Percentiles rank a stretch among this genome's conserved stretches.
These are phyloP conservation scores for Dicrostonyx torquatus DNA, from an alignment of 2,797 vertebrate species.

Conservation along the genomic window DNA sequence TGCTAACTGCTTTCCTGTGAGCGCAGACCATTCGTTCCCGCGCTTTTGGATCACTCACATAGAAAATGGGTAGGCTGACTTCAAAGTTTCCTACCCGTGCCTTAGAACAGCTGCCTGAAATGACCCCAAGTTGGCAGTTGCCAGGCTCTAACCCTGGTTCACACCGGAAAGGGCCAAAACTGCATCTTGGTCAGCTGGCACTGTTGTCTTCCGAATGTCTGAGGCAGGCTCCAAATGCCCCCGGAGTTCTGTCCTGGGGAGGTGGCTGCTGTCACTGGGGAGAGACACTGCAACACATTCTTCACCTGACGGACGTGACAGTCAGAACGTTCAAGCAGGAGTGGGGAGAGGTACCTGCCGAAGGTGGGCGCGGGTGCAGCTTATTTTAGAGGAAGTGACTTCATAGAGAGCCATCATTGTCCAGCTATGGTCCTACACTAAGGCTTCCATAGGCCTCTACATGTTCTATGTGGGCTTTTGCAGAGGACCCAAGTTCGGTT, in stretches of 20 bases:
- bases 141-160: neutral
- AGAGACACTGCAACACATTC: neutral
- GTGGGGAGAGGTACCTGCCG: neutral
- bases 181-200: neutral
- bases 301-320: neutral
- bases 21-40: neutral
- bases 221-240: neutral
- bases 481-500: neutral
- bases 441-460: neutral
- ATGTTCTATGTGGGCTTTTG: neutral
- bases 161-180: neutral
- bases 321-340: neutral
- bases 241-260: neutral
- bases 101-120: neutral
- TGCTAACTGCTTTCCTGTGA: neutral
- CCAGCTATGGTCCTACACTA: neutral
- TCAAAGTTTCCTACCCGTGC: conserved; percentile 12
- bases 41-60: neutral
- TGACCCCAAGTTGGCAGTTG: neutral
- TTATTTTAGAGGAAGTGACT: neutral
- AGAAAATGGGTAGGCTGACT: neutral
- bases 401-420: no score
- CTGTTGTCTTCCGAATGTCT: neutral
- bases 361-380: fast-evolving
- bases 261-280: neutral